Conservation (phyloP, 2,797 vertebrate species). For the Chaetodon trifasciatus region DNA sequence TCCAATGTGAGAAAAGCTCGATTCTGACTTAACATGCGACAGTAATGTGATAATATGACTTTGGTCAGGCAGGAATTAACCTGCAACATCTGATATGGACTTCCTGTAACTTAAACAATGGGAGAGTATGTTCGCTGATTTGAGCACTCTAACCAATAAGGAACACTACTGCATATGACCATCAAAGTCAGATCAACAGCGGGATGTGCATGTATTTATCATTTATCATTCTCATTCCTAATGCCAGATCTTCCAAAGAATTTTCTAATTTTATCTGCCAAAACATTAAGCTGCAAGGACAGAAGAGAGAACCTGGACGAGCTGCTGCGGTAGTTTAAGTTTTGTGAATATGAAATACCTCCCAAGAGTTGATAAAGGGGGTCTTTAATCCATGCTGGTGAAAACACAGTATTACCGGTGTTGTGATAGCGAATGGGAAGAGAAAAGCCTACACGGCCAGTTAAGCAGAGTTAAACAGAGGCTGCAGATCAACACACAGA, state of each 20-base stretch:
- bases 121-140: background rate
- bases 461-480: constrained; percentile 65
- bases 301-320: constrained; percentile 20
- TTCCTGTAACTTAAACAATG: background rate
- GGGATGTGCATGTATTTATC: too few relatives aligned
- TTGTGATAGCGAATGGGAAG: constrained; percentile 42
- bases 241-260: too few relatives aligned
- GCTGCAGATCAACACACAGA: constrained; percentile 67
- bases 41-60: background rate
- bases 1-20: constrained; percentile 53
- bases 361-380: constrained; percentile 10
- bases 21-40: constrained; percentile 23
- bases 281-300: background rate
- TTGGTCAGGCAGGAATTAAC: constrained; percentile 11
- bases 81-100: background rate
- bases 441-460: constrained; percentile 59
- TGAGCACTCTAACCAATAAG: too few relatives aligned
- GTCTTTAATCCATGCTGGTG: constrained; percentile 28
- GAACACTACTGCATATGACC: too few relatives aligned
- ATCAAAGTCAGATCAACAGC: too few relatives aligned
- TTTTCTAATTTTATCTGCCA: too few relatives aligned
- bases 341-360: constrained; percentile 35
- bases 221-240: too few relatives aligned
- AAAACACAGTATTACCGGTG: constrained; percentile 31
- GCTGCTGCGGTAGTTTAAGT: constrained; percentile 12